Conservation (phyloP, 64 coral and sea anemone genomes). For the Porites lutea region DNA sequence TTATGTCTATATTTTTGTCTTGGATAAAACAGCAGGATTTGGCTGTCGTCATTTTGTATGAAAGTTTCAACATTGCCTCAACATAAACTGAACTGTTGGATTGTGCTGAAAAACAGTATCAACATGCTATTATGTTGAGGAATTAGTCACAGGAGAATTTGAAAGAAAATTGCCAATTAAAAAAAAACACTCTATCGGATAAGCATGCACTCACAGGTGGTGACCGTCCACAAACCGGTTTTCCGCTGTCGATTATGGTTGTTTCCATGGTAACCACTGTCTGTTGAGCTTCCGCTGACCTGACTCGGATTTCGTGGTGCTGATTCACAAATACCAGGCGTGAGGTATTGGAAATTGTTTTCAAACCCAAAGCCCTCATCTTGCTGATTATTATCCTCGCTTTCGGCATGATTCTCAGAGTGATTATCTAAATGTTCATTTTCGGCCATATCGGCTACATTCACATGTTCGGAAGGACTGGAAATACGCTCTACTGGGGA, state of each 20-base stretch:
- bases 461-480: conserved; percentile 38
- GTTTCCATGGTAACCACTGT: conserved; percentile 96
- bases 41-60: no score
- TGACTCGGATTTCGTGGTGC: conserved; percentile 79
- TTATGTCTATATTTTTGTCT: no score
- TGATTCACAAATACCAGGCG: conserved; percentile 63
- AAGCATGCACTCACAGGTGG: conserved; percentile 78
- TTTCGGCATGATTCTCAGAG: conserved; percentile 42
- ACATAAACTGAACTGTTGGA: no score
- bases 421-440: conserved; percentile 23
- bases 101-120: no score
- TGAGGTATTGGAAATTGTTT: conserved; percentile 80
- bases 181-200: neutral
- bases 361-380: conserved; percentile 87
- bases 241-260: conserved; percentile 77
- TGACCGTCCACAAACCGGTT: conserved; percentile 77
- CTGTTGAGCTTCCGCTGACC: conserved; percentile 89
- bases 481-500: conserved; percentile 68
- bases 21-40: no score
- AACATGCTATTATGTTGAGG: no score
- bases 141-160: no score
- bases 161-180: no score
- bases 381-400: conserved; percentile 53
- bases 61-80: no score
- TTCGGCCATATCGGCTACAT: neutral